phyloP scores from a whole-genome alignment of 1,140 invertebrate species.

The Cephus cinctus region DNA sequence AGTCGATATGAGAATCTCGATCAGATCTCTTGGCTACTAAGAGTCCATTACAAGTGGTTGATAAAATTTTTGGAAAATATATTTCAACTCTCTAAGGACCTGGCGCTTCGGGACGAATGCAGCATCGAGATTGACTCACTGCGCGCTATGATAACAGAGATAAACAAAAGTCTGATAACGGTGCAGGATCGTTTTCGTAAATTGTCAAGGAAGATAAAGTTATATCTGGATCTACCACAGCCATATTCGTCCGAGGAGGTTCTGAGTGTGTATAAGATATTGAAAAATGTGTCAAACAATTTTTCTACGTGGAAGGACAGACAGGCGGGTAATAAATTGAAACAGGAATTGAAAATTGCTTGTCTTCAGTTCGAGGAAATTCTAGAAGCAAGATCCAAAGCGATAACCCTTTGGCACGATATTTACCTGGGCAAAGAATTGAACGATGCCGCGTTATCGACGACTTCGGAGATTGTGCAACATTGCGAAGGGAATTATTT shows the following conservation, averaged over 20 bases:
- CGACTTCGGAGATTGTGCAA: conserved; percentile 15
- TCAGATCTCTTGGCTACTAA: conserved; percentile 32
- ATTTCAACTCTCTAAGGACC: conserved; percentile 5
- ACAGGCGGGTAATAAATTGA: conserved; percentile 3
- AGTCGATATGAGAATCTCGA: conserved; percentile 30
- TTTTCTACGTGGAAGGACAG: conserved; percentile 22
- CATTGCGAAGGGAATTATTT: conserved; percentile 21
- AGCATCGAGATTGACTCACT: conserved; percentile 14
- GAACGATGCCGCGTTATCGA: neutral
- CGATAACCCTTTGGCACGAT: conserved; percentile 28
- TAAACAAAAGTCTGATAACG: conserved; percentile 21
- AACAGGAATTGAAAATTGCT: conserved; percentile 26
- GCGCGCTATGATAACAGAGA: conserved; percentile 13
- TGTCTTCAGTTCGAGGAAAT: conserved; percentile 18
- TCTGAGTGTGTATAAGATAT: conserved; percentile 17
- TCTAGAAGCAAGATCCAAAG: conserved; percentile 10
- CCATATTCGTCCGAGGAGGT: conserved; percentile 35
- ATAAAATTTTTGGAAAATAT: conserved; percentile 34
- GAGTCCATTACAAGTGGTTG: conserved; percentile 49
- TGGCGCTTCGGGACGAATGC: neutral
- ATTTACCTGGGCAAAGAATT: conserved; percentile 14
- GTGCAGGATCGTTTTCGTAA: conserved; percentile 38
- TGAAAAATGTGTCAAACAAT: conserved; percentile 20
- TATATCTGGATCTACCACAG: conserved; percentile 26
- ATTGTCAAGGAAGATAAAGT: conserved; percentile 36